Conservation (phyloP, 2,888 invertebrate species). For the Drosophila paramelanica region DNA sequence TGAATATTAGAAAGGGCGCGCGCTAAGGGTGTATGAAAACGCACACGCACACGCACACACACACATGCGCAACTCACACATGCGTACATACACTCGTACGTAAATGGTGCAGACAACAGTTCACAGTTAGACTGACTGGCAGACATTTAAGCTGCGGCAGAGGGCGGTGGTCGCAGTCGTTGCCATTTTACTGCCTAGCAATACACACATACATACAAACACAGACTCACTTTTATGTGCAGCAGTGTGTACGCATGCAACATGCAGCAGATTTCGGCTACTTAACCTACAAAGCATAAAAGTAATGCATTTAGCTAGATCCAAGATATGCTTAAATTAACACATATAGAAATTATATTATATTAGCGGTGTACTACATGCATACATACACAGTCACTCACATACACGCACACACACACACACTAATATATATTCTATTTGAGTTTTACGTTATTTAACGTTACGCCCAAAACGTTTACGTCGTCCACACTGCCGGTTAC, state of each 20-base stretch:
- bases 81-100: slow-evolving; percentile 22
- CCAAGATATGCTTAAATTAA: slow-evolving; percentile 4
- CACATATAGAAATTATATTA: background rate
- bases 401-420: slow-evolving; percentile 11
- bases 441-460: slow-evolving; percentile 53
- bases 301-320: slow-evolving; percentile 42
- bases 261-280: slow-evolving; percentile 68
- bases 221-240: slow-evolving; percentile 4
- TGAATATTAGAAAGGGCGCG: slow-evolving; percentile 50
- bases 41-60: slow-evolving; percentile 11
- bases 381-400: slow-evolving; percentile 19
- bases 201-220: slow-evolving; percentile 25
- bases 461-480: slow-evolving; percentile 58
- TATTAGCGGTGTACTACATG: slow-evolving; percentile 25
- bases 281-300: slow-evolving; percentile 73
- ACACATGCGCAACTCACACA: slow-evolving; percentile 26
- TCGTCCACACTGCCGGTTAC: slow-evolving; percentile 50
- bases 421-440: slow-evolving; percentile 30
- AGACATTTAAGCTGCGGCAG: slow-evolving; percentile 70
- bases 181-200: slow-evolving; percentile 40
- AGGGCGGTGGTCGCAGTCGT: slow-evolving; percentile 74
- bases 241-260: slow-evolving; percentile 53
- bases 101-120: slow-evolving; percentile 59
- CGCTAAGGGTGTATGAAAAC: slow-evolving; percentile 54
- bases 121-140: slow-evolving; percentile 76